Evolutionary conservation across 2,888 invertebrate genomes (phyloP).

Genomic region (Pedicia rivosa): DNA sequence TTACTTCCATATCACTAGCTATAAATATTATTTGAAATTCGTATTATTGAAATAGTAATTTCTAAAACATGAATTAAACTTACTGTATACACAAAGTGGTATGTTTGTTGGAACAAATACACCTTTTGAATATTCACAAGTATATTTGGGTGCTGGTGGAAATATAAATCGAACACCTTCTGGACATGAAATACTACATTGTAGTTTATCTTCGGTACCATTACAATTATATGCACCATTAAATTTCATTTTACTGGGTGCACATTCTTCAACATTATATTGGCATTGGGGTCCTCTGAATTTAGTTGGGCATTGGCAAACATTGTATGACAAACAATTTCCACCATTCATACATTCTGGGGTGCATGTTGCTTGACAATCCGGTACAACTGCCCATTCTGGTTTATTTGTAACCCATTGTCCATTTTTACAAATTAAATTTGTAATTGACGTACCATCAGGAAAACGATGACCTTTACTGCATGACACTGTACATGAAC

Average conservation of each 20-base stretch:
- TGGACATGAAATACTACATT: conserved; percentile 53
- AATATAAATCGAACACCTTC: conserved; percentile 43
- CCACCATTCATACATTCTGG: conserved; percentile 71
- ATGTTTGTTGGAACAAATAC: conserved; percentile 48
- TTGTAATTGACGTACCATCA: conserved; percentile 51
- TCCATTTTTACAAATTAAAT: conserved; percentile 51
- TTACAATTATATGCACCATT: conserved; percentile 63
- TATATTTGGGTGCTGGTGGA: conserved; percentile 42
- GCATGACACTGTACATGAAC: conserved; percentile 51
- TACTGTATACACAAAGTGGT: conserved; percentile 55
- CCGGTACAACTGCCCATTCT: conserved; percentile 45
- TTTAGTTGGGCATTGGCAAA: conserved; percentile 60
- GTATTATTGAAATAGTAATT: neutral
- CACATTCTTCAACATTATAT: conserved; percentile 39
- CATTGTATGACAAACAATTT: conserved; percentile 56
- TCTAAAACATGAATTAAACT: conserved; percentile 16
- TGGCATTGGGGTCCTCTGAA: conserved; percentile 32
- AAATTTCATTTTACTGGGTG: conserved; percentile 45
- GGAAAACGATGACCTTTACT: conserved; percentile 49
- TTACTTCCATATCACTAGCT: no score
- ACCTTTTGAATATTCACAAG: conserved; percentile 49
- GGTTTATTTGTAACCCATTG: conserved; percentile 50
- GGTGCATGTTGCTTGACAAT: conserved; percentile 50
- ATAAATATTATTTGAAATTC: neutral
- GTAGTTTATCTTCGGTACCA: conserved; percentile 40